Percentiles rank a stretch among this genome's conserved stretches.
phyloP scores from a whole-genome alignment of 2,888 invertebrate genomes.

The Pollenia angustigena region DNA sequence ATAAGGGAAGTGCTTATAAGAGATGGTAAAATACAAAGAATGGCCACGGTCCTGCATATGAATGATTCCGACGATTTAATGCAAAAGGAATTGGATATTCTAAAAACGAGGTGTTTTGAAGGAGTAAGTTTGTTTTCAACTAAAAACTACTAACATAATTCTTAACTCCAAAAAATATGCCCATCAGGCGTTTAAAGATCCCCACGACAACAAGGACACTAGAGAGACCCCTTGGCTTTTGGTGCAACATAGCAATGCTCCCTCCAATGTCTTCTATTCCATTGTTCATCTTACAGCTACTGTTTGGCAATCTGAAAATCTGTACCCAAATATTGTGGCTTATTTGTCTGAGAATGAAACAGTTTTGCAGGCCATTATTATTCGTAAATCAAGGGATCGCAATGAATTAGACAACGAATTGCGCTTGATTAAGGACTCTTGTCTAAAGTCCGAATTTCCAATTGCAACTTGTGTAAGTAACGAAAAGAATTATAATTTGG shows the following conservation, averaged over 20 bases:
- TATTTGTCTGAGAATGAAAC: conserved; percentile 75
- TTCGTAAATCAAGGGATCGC: conserved; percentile 75
- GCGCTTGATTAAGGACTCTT: conserved; percentile 35
- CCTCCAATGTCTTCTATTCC: conserved; percentile 76
- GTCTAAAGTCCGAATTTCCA: conserved; percentile 34
- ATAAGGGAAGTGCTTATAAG: conserved; percentile 62
- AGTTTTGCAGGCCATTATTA: conserved; percentile 77
- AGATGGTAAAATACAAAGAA: conserved; percentile 67
- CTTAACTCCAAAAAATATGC: background rate
- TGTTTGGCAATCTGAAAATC: conserved; percentile 77
- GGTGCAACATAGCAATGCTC: conserved; percentile 78
- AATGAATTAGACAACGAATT: conserved; percentile 72
- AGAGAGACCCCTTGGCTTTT: conserved; percentile 77
- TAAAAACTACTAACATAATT: too few species aligned
- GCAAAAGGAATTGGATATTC: conserved; percentile 75
- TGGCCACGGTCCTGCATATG: conserved; percentile 76
- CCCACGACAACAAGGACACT: conserved; percentile 24
- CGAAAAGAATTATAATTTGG: background rate
- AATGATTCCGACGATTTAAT: conserved; percentile 75
- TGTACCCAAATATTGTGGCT: conserved; percentile 78
- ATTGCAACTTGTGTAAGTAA: conserved; percentile 42
- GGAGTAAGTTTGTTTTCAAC: background rate
- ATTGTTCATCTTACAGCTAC: conserved; percentile 76
- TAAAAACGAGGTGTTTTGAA: conserved; percentile 77
- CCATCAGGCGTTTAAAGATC: conserved; percentile 28